Evolutionary conservation across 2,797 vertebrate genomes (phyloP).

Genomic region (Trachurus trachurus): DNA sequence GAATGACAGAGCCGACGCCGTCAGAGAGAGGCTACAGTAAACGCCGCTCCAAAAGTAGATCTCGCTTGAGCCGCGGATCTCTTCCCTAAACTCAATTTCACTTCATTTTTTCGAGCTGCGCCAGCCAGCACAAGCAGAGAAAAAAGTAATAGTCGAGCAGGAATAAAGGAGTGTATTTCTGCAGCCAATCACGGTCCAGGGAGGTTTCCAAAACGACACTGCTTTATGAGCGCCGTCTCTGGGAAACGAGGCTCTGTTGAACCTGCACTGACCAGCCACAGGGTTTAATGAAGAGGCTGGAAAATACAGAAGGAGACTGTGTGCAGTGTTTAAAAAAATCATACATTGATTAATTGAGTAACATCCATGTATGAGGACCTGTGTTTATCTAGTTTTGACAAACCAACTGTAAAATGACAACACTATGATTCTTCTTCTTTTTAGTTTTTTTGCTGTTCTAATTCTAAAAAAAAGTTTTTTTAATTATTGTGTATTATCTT

Average conservation of each 20-base stretch:
- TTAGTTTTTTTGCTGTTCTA: no score
- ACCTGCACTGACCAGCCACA: constrained; percentile 36
- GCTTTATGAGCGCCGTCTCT: constrained; percentile 43
- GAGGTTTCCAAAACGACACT: constrained; percentile 46
- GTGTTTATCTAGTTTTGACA: no score
- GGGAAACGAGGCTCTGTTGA: constrained; percentile 49
- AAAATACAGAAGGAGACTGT: not conserved
- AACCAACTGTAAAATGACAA: no score
- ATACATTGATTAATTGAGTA: no score
- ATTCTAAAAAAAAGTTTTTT: no score
- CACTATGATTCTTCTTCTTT: no score
- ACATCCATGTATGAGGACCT: no score
- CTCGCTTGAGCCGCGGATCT: constrained; percentile 55
- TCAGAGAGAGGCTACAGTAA: constrained; percentile 53
- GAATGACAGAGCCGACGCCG: constrained; percentile 47
- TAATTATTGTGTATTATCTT: no score
- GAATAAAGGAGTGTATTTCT: constrained; percentile 55
- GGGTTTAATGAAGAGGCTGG: constrained; percentile 43
- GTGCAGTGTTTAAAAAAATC: not conserved
- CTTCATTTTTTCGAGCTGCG: constrained; percentile 53
- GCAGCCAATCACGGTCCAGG: constrained; percentile 31
- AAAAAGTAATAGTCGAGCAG: constrained; percentile 60
- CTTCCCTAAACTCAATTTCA: constrained; percentile 62
- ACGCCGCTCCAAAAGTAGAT: constrained; percentile 59
- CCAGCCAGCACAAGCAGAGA: constrained; percentile 49